Conservation (phyloP, 2,113 vertebrate genomes). For the Datnioides undecimradiatus region DNA sequence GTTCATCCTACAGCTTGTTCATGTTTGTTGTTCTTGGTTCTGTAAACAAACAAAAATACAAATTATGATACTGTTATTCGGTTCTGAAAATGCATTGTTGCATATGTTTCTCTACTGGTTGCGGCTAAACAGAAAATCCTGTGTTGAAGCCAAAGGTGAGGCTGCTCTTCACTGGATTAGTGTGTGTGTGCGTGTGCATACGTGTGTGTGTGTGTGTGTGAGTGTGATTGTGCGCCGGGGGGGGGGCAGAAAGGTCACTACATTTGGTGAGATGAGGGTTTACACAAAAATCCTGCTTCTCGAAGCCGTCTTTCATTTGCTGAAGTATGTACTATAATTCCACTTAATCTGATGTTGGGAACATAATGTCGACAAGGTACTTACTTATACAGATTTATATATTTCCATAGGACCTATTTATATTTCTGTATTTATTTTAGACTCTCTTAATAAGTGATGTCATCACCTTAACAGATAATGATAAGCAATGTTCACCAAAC, state of each 20-base stretch:
- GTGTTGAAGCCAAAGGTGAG: conserved; percentile 48
- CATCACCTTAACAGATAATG: conserved; percentile 60
- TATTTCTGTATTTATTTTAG: conserved; percentile 82
- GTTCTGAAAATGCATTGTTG: conserved; percentile 2
- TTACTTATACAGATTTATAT: conserved; percentile 72
- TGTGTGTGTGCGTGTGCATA: not conserved
- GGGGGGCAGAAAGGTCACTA: conserved; percentile 23
- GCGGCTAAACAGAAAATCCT: conserved; percentile 28
- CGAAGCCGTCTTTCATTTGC: conserved; percentile 64
- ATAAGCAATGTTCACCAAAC: conserved; percentile 75
- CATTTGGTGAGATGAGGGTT: conserved; percentile 55
- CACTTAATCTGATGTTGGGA: conserved; percentile 71
- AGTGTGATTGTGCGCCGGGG: not conserved
- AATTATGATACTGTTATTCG: conserved; percentile 25
- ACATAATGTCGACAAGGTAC: conserved; percentile 62
- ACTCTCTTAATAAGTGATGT: conserved; percentile 69
- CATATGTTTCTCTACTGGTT: conserved; percentile 25
- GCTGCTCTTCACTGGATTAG: conserved; percentile 42
- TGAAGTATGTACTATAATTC: conserved; percentile 69
- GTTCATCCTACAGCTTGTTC: not conserved
- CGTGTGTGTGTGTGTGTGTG: not conserved
- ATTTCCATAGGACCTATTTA: conserved; percentile 80
- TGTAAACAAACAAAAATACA: conserved; percentile 16
- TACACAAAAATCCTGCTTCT: conserved; percentile 47
- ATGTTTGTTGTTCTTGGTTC: not conserved